Conservation (phyloP, 2,113 vertebrate genomes). For the Chaetops frenatus region DNA sequence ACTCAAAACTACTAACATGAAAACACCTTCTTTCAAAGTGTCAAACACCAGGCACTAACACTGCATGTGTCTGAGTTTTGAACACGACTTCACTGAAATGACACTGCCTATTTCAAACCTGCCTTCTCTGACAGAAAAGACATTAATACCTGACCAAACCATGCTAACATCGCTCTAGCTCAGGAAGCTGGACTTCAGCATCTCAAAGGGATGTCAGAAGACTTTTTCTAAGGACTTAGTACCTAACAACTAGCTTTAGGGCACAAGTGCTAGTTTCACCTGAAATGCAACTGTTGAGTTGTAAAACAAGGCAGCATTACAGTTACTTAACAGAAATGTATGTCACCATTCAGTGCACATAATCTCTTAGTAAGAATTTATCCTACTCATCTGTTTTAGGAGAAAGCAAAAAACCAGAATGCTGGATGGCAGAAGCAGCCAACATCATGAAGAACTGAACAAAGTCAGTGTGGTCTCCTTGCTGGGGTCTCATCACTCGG, state of each 20-base stretch:
- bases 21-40: background rate
- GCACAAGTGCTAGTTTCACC: background rate
- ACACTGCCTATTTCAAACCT: background rate
- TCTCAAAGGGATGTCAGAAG: background rate
- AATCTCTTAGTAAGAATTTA: background rate
- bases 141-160: background rate
- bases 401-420: background rate
- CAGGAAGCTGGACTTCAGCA: background rate
- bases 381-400: background rate
- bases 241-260: background rate
- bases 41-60: background rate
- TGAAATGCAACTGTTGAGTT: background rate
- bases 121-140: background rate
- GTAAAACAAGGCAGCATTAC: background rate
- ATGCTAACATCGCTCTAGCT: background rate
- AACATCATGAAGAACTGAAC: background rate
- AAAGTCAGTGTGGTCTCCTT: background rate
- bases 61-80: accelerated
- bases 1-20: background rate
- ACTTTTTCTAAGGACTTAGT: background rate
- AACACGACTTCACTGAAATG: accelerated
- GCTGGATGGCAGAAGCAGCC: background rate
- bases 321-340: background rate
- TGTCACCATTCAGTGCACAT: background rate
- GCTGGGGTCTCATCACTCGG: accelerated